phyloP scores from a whole-genome alignment of 2,797 vertebrate species.

The Argya squamiceps region DNA sequence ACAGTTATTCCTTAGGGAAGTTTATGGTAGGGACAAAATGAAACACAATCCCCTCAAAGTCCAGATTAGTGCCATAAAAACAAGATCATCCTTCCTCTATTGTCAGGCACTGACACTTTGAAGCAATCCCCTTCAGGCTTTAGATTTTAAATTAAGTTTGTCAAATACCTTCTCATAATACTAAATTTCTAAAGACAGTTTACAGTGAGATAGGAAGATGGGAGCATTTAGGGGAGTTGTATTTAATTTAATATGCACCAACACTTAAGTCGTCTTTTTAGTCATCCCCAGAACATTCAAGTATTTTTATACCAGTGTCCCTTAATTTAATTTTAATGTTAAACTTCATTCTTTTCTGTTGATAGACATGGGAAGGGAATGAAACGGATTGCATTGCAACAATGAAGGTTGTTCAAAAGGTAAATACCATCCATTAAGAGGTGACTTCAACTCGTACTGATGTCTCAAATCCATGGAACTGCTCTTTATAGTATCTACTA shows the following conservation, averaged over 20 bases:
- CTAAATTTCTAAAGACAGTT: neutral
- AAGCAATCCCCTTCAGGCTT: neutral
- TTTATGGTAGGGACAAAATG: neutral
- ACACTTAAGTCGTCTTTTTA: neutral
- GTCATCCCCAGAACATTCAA: neutral
- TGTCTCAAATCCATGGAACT: neutral
- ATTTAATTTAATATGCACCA: neutral
- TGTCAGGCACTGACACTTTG: neutral
- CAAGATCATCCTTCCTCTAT: neutral
- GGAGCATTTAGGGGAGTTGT: neutral
- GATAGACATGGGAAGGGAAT: neutral
- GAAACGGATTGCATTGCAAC: neutral
- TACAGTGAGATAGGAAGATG: neutral
- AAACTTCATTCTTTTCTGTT: neutral
- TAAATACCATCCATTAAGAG: neutral
- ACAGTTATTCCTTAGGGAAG: neutral
- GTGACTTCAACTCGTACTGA: rapidly evolving
- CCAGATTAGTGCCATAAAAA: neutral
- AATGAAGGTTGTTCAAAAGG: neutral
- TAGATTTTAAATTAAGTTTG: neutral
- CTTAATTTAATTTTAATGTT: neutral
- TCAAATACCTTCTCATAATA: neutral
- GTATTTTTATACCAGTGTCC: neutral
- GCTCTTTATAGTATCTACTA: neutral
- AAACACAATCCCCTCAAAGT: neutral